Base-by-base conservation (phyloP, 37 sponge, comb jelly and placozoan genomes). In the Ephydatia muelleri region DNA sequence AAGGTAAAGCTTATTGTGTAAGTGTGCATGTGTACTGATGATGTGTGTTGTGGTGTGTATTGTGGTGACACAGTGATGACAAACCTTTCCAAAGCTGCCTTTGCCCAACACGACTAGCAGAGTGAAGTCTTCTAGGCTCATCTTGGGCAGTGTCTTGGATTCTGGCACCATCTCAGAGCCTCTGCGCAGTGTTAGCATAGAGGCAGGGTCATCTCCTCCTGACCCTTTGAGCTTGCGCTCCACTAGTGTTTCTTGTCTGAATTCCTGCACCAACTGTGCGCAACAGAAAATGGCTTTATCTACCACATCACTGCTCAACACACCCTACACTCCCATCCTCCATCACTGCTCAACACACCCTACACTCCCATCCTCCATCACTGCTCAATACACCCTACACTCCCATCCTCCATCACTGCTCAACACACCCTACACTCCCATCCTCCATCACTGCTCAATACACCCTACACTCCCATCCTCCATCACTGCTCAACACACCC, bases 21-120 rank as follows among this genome's bases (percentile, higher is more conserved):
- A n/a, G n/a, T n/a, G n/a, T n/a, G n/a, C n/a, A n/a, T n/a, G n/a
- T n/a, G n/a, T n/a, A n/a, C n/a, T n/a, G n/a, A n/a, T n/a, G n/a
- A 25, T 75, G 76, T 75, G 76, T 75, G 47, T 75, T 3, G 9
- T 39, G 1, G 47, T 75, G 76, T 75, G 76, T 75, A 40, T 75
- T 71, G 32, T 71, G 72, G 29, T 13, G 29, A 16, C 16, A 23
- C 3, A 29, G 9, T 68, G 0, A 28, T 14, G 6, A 5, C 67
- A 32, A 9, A 97, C 97, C 96, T 97, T 97, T 71, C 98, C 98
- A 89, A 97, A 97, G 82, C 94, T 93, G 2, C 98, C 98, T 77
- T 97, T 97, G 0, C 98, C 98, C 29, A 97, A 92, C 9, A 97
- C 96, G 0, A 89, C 80, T 2, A 95, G 77, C 34, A 95, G 81